Evolutionary conservation across 2,797 vertebrate genomes (phyloP).

Genomic region (Geotria australis): DNA sequence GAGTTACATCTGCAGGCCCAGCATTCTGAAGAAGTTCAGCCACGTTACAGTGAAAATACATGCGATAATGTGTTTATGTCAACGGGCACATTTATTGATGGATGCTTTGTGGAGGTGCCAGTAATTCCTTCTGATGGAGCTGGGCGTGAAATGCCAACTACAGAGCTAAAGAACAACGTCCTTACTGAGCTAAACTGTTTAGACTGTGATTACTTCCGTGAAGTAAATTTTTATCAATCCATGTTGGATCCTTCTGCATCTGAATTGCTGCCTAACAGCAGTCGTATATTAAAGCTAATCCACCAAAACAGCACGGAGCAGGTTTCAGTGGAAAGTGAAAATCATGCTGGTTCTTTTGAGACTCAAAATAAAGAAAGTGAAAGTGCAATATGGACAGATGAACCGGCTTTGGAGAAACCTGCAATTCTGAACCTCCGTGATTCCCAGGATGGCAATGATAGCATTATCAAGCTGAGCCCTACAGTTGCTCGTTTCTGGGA

Average conservation of each 20-base stretch:
- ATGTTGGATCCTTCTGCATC: conserved; percentile 99
- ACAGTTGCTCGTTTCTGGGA: conserved; percentile 65
- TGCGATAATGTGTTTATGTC: conserved; percentile 5
- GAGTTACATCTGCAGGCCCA: no score
- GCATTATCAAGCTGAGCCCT: neutral
- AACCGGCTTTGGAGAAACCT: conserved; percentile 10
- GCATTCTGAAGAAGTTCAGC: no score
- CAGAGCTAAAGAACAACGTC: neutral
- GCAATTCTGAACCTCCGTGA: neutral
- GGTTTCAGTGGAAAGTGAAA: conserved; percentile 70
- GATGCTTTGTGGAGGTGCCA: conserved; percentile 89
- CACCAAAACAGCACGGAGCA: conserved; percentile 78
- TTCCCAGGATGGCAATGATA: neutral
- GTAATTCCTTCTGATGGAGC: conserved; percentile 39
- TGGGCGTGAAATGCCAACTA: conserved; percentile 4
- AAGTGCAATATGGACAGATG: conserved; percentile 97
- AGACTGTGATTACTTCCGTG: conserved; percentile 98
- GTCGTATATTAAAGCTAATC: conserved; percentile 98
- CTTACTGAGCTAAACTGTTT: neutral
- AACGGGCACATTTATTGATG: conserved; percentile 84
- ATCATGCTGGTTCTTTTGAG: no score
- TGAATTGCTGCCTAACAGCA: conserved; percentile 75
- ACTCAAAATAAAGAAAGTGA: conserved; percentile 3
- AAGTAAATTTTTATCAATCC: conserved; percentile 99
- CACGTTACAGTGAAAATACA: neutral